phyloP scores from a whole-genome alignment of 1,140 invertebrate species.

The Maniola jurtina region DNA sequence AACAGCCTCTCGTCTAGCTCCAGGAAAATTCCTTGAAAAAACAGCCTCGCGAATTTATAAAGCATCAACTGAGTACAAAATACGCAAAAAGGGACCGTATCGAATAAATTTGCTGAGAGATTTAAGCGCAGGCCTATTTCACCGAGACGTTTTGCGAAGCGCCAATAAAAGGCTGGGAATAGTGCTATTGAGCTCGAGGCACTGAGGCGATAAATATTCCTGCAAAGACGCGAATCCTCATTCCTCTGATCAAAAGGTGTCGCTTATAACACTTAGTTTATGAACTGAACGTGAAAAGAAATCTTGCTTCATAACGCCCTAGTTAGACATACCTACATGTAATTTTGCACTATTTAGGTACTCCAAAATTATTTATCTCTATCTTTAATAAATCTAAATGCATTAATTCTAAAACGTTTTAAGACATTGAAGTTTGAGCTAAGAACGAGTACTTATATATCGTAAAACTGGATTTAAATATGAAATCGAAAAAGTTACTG shows the following conservation, averaged over 20 bases:
- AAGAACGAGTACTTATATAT: too few relatives aligned
- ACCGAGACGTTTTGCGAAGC: slow-evolving; percentile 37
- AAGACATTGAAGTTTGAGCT: too few relatives aligned
- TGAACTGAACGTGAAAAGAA: slow-evolving; percentile 8
- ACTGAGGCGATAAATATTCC: slow-evolving; percentile 49
- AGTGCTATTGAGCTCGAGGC: slow-evolving; percentile 36
- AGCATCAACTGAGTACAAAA: slow-evolving; percentile 27
- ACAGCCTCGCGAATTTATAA: slow-evolving; percentile 25
- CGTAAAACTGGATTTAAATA: not conserved
- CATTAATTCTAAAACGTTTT: too few relatives aligned
- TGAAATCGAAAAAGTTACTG: slow-evolving; percentile 3
- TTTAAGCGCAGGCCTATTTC: slow-evolving; percentile 40
- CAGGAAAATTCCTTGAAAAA: slow-evolving; percentile 18
- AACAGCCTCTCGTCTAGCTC: not conserved
- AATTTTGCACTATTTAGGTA: too few relatives aligned
- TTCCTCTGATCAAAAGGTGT: slow-evolving; percentile 41
- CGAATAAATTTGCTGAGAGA: slow-evolving; percentile 41
- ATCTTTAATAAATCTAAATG: too few relatives aligned
- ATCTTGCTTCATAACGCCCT: not conserved
- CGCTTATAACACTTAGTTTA: slow-evolving; percentile 21
- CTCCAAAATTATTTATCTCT: too few relatives aligned
- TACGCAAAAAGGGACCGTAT: slow-evolving; percentile 28
- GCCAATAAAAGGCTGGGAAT: slow-evolving; percentile 41
- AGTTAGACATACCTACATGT: too few relatives aligned
- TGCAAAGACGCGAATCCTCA: slow-evolving; percentile 37